Percentiles rank a stretch among this genome's conserved stretches.
These are phyloP conservation scores for Pogonocherus hispidulus DNA, from an alignment of 2,888 invertebrate genomes.

Conservation along the genomic window DNA sequence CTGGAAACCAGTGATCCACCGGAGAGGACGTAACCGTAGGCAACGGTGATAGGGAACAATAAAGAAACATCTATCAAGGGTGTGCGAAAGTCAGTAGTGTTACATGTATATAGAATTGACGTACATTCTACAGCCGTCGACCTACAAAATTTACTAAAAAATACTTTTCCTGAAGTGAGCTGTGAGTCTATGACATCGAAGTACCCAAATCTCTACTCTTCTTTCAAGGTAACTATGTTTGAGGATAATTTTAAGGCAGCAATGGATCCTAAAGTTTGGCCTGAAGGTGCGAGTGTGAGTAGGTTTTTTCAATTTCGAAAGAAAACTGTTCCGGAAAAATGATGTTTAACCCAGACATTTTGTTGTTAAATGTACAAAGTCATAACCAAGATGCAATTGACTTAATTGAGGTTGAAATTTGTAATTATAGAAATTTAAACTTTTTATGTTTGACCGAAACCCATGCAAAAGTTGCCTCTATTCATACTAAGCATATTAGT, in stretches of 20 bases:
- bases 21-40: too few species aligned
- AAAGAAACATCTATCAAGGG: too few species aligned
- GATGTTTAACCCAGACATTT: constrained; percentile 4
- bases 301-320: constrained; percentile 20
- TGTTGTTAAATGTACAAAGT: constrained; percentile 3
- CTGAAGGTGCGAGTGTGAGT: constrained; percentile 4
- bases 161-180: too few species aligned
- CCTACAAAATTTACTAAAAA: too few species aligned
- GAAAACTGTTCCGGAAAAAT: background rate
- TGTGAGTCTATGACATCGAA: constrained; percentile 9
- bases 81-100: too few species aligned
- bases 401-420: background rate
- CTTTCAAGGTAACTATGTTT: constrained; percentile 13
- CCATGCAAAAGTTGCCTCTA: background rate
- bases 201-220: constrained; percentile 5
- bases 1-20: too few species aligned
- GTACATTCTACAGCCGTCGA: too few species aligned
- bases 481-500: constrained; percentile 3
- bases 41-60: too few species aligned
- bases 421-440: background rate
- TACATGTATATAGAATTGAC: too few species aligned
- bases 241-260: background rate
- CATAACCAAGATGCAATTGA: background rate
- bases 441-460: constrained; percentile 9
- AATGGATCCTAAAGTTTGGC: constrained; percentile 10